These are phyloP conservation scores for Drosophila subobscura DNA, from an alignment of 1,140 invertebrate genomes.

Conservation along the genomic window DNA sequence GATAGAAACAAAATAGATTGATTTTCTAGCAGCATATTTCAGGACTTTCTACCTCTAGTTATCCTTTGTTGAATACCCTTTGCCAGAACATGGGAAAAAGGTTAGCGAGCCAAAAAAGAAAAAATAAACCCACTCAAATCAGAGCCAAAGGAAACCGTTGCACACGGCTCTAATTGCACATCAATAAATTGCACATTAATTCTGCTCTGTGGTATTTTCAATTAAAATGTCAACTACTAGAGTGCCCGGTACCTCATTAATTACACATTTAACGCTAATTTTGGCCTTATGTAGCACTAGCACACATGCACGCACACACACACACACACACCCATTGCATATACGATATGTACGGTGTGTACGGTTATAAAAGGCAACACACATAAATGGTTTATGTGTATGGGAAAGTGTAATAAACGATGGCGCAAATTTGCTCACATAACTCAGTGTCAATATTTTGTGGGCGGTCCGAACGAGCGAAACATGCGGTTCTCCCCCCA, in stretches of 20 bases:
- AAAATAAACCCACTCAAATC: too few species aligned
- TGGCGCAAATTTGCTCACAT: conserved; percentile 58
- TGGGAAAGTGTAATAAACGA: conserved; percentile 43
- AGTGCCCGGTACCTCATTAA: conserved; percentile 62
- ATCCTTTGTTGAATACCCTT: too few species aligned
- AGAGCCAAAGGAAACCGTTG: too few species aligned
- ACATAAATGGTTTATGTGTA: conserved; percentile 8
- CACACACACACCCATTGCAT: not conserved
- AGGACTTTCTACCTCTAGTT: too few species aligned
- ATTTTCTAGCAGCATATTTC: too few species aligned
- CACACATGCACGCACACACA: not conserved
- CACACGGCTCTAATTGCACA: conserved; percentile 51
- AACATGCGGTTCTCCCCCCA: conserved; percentile 28
- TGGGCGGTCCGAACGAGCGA: conserved; percentile 31
- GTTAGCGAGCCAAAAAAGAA: conserved; percentile 6
- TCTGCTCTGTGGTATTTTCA: conserved; percentile 60
- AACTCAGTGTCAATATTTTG: conserved; percentile 74
- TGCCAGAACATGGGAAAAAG: conserved; percentile 2
- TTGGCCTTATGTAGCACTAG: conserved; percentile 43
- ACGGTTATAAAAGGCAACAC: conserved; percentile 19
- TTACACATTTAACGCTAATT: conserved; percentile 70
- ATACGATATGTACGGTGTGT: conserved; percentile 2
- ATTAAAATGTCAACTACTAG: conserved; percentile 69
- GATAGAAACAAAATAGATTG: too few species aligned
- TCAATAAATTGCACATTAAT: conserved; percentile 60